These are phyloP conservation scores for Eupithecia inturbata DNA, from an alignment of 2,888 invertebrate species.

Conservation along the genomic window DNA sequence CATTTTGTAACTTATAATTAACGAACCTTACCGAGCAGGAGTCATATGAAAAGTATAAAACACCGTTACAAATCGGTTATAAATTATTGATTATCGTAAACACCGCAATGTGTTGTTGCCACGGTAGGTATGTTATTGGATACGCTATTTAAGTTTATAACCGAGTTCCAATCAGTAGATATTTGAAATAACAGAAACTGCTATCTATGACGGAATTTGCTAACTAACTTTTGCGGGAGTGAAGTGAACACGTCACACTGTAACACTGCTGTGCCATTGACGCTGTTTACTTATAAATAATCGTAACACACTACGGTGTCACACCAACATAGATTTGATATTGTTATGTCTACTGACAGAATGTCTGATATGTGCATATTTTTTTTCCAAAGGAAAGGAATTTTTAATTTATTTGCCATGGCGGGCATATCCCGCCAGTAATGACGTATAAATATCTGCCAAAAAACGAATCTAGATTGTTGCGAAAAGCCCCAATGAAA, in stretches of 20 bases:
- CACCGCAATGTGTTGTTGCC: conserved; percentile 14
- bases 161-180: neutral
- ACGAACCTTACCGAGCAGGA: neutral
- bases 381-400: neutral
- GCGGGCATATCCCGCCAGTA: neutral
- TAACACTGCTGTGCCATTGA: neutral
- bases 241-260: neutral
- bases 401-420: too few relatives aligned
- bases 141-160: neutral
- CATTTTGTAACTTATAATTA: neutral
- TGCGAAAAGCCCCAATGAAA: neutral
- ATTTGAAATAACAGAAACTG: neutral
- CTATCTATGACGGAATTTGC: neutral
- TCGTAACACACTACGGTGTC: neutral
- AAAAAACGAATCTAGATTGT: neutral
- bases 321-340: neutral
- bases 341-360: too few relatives aligned
- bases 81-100: conserved; percentile 42
- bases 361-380: too few relatives aligned
- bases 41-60: neutral
- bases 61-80: conserved; percentile 5
- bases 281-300: neutral
- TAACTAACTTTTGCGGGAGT: neutral
- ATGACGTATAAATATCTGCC: neutral
- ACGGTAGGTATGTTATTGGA: neutral